Evolutionary conservation across 1,140 invertebrate genomes (phyloP).

Genomic region (Drosophila varians): DNA sequence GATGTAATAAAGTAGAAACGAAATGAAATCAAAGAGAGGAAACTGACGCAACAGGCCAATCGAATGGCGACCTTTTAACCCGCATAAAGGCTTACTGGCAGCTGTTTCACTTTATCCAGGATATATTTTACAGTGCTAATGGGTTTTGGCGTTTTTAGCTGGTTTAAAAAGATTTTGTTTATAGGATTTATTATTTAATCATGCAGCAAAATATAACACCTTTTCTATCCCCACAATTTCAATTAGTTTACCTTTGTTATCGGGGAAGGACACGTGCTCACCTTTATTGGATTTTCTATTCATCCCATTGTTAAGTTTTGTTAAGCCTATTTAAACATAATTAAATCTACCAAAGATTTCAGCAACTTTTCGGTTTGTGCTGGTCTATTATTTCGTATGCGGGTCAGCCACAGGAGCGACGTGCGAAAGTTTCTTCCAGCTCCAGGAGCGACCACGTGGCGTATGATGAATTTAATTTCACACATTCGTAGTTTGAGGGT

Average conservation of each 20-base stretch:
- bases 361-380: conserved; percentile 43
- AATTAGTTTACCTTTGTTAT: conserved; percentile 28
- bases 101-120: conserved; percentile 2
- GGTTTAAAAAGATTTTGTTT: background rate
- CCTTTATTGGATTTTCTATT: conserved; percentile 24
- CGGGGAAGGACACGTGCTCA: background rate
- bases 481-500: background rate
- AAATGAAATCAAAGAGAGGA: conserved; percentile 29
- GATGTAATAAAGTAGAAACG: conserved; percentile 21
- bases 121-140: background rate
- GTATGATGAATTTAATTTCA: conserved; percentile 64
- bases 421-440: conserved; percentile 52
- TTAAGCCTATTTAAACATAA: conserved; percentile 65
- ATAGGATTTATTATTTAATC: background rate
- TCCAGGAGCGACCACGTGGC: conserved; percentile 38
- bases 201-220: background rate
- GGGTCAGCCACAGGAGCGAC: conserved; percentile 33
- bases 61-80: conserved; percentile 12
- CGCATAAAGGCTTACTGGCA: background rate
- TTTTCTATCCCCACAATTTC: conserved; percentile 5
- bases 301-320: conserved; percentile 12
- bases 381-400: conserved; percentile 58
- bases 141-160: background rate
- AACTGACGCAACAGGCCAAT: conserved; percentile 28
- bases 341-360: conserved; percentile 64